A percentile compares a stretch with the other conserved stretches of the same genome.
phyloP scores from a whole-genome alignment of 2,113 vertebrate genomes.

The Bujurquina vittata region DNA sequence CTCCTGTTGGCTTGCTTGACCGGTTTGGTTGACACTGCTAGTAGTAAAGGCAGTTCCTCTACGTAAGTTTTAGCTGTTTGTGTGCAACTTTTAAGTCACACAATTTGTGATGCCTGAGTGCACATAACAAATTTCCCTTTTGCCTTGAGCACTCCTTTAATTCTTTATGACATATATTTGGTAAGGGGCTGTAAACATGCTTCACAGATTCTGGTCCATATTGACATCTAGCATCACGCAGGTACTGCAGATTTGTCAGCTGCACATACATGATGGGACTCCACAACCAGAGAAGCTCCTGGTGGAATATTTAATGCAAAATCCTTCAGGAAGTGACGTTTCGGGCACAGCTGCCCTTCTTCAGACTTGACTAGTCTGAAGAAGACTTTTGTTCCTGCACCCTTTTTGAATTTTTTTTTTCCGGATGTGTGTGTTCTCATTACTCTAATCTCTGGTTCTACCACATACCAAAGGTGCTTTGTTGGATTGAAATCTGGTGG shows the following conservation, averaged over 20 bases:
- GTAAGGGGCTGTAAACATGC: not conserved
- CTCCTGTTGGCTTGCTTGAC: constrained; percentile 39
- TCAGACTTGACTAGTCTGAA: too few relatives aligned
- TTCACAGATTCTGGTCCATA: not conserved
- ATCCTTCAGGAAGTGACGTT: too few relatives aligned
- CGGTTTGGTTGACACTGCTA: constrained; percentile 34
- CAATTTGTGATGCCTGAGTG: not conserved
- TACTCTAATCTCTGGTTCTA: too few relatives aligned
- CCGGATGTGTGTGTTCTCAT: too few relatives aligned
- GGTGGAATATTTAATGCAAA: too few relatives aligned
- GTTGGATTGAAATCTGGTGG: too few relatives aligned
- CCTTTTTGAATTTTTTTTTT: too few relatives aligned
- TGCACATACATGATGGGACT: not conserved
- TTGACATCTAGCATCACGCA: not conserved
- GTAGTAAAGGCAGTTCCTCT: not conserved
- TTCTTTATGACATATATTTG: not conserved
- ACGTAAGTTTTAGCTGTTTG: not conserved
- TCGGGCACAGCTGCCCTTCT: too few relatives aligned
- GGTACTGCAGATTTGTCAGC: too few relatives aligned
- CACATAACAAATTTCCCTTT: not conserved
- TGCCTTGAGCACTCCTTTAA: not conserved
- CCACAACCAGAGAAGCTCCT: too few relatives aligned
- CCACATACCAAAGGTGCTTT: too few relatives aligned
- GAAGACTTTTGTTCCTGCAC: too few relatives aligned
- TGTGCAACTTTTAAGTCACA: not conserved